These are phyloP conservation scores for Nylanderia fulva DNA, from an alignment of 1,140 invertebrate species.

Conservation along the genomic window DNA sequence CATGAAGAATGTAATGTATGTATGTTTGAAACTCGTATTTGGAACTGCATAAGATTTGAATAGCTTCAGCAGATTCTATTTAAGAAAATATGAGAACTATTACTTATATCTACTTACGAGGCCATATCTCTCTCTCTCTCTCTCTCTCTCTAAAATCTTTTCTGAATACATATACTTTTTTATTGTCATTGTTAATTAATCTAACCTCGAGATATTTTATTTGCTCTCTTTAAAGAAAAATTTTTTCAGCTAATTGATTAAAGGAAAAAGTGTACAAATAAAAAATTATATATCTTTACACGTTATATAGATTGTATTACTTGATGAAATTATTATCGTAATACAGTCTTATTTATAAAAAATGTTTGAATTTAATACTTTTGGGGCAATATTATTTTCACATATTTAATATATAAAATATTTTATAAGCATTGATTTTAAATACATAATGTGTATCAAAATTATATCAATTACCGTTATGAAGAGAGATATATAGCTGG, in stretches of 20 bases:
- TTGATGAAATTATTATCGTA: not conserved
- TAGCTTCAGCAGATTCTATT: slow-evolving; percentile 42
- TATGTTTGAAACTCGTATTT: slow-evolving; percentile 42
- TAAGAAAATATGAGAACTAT: slow-evolving; percentile 57
- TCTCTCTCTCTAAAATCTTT: not conserved
- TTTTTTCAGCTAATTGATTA: too few species aligned
- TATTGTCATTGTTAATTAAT: slow-evolving; percentile 25
- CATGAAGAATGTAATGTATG: slow-evolving; percentile 39
- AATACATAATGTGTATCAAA: not conserved
- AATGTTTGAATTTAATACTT: not conserved
- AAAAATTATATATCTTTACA: not conserved
- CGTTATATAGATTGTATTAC: not conserved
- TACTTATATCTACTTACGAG: not conserved
- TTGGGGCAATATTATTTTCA: not conserved
- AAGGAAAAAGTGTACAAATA: not conserved
- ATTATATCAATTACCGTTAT: not conserved
- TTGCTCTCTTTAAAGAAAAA: too few species aligned
- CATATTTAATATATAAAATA: not conserved
- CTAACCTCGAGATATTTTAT: too few species aligned
- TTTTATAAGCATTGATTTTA: not conserved
- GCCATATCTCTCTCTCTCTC: too few species aligned
- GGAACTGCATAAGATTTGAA: slow-evolving; percentile 51
- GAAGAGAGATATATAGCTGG: not conserved
- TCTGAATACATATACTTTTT: not conserved
- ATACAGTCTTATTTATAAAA: not conserved